Evolutionary conservation across 2,797 vertebrate species (phyloP).

Genomic region (Champsocephalus gunnari): DNA sequence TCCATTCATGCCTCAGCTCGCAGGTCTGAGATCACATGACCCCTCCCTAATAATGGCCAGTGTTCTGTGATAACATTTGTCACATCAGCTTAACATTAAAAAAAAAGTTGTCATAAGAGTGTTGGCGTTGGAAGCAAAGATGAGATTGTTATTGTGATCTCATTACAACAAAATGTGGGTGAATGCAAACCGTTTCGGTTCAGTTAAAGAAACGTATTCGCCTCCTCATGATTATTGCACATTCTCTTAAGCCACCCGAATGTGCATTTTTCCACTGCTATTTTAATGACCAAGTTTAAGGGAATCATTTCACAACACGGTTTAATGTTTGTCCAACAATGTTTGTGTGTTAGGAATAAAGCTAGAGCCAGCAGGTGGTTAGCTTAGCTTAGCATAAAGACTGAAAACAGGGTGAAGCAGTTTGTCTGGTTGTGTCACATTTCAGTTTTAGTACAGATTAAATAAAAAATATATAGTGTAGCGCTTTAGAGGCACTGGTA

Average conservation of each 20-base stretch:
- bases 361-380: not conserved
- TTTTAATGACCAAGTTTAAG: not conserved
- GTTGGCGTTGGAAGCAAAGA: not conserved
- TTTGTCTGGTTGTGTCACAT: not conserved
- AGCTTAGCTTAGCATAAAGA: not conserved
- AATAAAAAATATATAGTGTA: not conserved
- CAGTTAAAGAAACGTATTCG: not conserved
- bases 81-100: not conserved
- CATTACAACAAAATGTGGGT: not conserved
- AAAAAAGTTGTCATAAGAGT: not conserved
- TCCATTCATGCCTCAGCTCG: slow-evolving; percentile 55
- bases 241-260: not conserved
- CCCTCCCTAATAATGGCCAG: not conserved
- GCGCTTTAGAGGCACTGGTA: not conserved
- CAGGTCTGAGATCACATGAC: slow-evolving; percentile 63
- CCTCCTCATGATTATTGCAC: no score
- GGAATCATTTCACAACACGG: not conserved
- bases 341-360: not conserved
- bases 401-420: not conserved
- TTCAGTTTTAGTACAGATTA: not conserved
- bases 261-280: not conserved
- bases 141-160: not conserved
- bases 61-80: not conserved
- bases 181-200: not conserved
- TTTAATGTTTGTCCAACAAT: not conserved